Evolutionary conservation across 2,113 vertebrate genomes (phyloP).

Genomic region (Cranoglanis bouderius): DNA sequence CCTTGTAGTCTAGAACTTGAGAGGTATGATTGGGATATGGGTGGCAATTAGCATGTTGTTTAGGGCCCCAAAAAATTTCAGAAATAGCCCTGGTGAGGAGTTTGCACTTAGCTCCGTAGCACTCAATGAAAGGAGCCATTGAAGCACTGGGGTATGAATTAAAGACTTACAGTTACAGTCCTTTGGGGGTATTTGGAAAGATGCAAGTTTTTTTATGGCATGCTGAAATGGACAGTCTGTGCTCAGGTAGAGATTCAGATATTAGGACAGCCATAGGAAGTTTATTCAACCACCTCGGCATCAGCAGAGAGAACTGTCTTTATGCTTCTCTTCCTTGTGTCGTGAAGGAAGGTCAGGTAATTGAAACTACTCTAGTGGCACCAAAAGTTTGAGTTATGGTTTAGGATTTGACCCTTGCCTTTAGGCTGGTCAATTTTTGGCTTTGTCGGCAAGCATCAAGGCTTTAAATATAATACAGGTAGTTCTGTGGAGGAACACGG

Average conservation of each 20-base stretch:
- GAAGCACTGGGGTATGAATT: background rate
- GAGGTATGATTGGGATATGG: background rate
- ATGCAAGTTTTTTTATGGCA: background rate
- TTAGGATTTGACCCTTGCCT: background rate
- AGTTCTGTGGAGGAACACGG: background rate
- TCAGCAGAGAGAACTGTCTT: background rate
- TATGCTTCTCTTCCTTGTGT: background rate
- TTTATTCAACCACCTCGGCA: background rate
- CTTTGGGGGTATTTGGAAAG: background rate
- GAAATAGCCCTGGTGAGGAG: background rate
- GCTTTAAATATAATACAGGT: background rate
- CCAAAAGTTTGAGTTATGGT: background rate
- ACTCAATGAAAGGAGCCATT: background rate
- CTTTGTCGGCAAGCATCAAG: background rate
- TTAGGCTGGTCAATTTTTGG: background rate
- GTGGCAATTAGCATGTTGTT: background rate
- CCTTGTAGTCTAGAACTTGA: background rate
- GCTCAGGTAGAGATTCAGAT: background rate
- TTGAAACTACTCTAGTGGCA: background rate
- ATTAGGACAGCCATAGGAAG: background rate
- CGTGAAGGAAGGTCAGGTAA: background rate
- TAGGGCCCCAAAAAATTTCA: background rate
- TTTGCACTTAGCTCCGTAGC: background rate
- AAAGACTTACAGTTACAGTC: background rate
- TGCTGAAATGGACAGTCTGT: background rate